These are phyloP conservation scores for Sipunculus nudus DNA, from an alignment of 2,888 invertebrate genomes.

Conservation along the genomic window DNA sequence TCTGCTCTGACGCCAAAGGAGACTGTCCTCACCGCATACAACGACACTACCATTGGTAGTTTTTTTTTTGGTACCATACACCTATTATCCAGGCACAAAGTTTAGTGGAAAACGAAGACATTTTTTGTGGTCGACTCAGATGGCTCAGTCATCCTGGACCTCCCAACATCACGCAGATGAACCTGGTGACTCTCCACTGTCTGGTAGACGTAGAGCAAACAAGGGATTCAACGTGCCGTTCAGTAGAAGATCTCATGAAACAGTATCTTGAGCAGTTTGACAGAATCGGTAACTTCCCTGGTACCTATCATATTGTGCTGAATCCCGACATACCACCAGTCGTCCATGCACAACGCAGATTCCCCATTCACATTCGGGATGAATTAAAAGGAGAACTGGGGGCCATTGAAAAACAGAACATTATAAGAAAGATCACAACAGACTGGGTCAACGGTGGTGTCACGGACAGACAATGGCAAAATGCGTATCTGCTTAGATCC, in stretches of 20 bases:
- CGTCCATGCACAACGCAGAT: background rate
- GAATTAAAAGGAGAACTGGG: background rate
- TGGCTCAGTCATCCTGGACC: background rate
- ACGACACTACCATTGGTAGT: too few relatives aligned
- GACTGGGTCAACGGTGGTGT: background rate
- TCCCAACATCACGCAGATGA: background rate
- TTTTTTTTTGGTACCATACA: background rate
- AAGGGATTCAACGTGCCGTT: background rate
- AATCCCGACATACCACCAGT: background rate
- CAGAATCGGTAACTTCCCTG: background rate
- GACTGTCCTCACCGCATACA: too few relatives aligned
- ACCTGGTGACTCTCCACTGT: conserved; percentile 25
- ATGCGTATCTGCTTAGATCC: too few relatives aligned
- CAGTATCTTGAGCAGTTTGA: background rate
- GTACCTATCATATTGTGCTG: background rate
- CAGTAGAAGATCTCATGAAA: background rate
- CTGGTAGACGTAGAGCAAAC: conserved; percentile 28
- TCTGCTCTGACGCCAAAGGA: too few relatives aligned
- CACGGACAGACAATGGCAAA: background rate
- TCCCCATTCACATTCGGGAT: background rate
- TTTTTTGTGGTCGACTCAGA: too few relatives aligned
- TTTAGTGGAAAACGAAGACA: background rate
- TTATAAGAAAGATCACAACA: background rate
- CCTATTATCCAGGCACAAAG: background rate
- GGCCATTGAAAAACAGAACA: background rate